Conservation (phyloP, 35 echinoderm and acorn worm species). For the Heliocidaris erythrogramma region DNA sequence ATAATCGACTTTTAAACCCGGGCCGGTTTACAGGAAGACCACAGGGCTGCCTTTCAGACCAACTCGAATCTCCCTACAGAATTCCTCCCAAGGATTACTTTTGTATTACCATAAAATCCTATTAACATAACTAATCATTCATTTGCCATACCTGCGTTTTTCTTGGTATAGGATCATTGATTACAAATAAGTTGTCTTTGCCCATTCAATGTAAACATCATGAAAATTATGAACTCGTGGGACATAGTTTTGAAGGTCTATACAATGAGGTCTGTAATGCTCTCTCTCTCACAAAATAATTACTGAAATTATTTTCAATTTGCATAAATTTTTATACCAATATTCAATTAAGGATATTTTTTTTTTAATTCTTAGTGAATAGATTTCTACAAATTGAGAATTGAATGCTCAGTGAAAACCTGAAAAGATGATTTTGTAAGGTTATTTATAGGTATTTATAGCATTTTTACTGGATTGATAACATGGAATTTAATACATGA, state of each 20-base stretch:
- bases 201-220: neutral
- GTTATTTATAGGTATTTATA: slow-evolving; percentile 24
- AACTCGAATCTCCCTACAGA: too few relatives aligned
- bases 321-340: slow-evolving; percentile 18
- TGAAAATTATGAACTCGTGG: neutral
- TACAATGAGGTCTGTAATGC: too few relatives aligned
- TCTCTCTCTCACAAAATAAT: neutral
- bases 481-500: neutral
- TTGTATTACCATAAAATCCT: neutral
- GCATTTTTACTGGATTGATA: neutral
- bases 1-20: too few relatives aligned
- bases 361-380: neutral
- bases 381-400: neutral
- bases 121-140: too few relatives aligned
- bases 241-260: too few relatives aligned
- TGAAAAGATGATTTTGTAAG: neutral
- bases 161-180: too few relatives aligned
- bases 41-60: too few relatives aligned
- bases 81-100: neutral
- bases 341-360: slow-evolving; percentile 14
- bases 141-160: too few relatives aligned
- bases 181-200: neutral
- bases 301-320: neutral
- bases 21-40: too few relatives aligned
- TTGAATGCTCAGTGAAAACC: neutral